phyloP scores from a whole-genome alignment of 1,140 invertebrate species.

The Brachionus calyciflorus region DNA sequence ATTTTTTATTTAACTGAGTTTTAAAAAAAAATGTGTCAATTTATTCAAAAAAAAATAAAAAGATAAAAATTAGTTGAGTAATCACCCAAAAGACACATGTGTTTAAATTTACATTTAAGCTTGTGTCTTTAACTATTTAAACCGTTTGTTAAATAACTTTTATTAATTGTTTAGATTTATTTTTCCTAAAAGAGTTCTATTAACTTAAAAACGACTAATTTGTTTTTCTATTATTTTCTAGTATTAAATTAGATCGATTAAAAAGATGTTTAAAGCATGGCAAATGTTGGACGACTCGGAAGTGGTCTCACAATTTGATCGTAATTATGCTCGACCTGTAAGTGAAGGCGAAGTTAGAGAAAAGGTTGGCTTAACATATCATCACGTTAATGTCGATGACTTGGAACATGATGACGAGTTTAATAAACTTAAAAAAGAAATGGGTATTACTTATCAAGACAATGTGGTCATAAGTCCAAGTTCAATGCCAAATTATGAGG shows the following conservation, averaged over 20 bases:
- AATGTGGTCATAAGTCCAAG: conserved; percentile 23
- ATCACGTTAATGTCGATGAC: conserved; percentile 36
- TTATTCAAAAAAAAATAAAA: too few species aligned
- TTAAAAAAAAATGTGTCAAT: too few species aligned
- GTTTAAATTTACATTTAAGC: too few species aligned
- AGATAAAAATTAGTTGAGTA: too few species aligned
- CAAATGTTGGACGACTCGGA: conserved; percentile 15
- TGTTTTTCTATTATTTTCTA: not conserved
- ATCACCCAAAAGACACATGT: too few species aligned
- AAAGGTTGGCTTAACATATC: not conserved
- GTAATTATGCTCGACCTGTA: not conserved
- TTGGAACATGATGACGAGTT: not conserved
- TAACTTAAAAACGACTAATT: not conserved
- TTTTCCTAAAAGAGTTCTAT: too few species aligned
- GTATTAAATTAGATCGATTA: not conserved
- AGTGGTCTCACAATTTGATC: conserved; percentile 14
- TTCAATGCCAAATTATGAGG: not conserved
- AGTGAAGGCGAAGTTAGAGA: not conserved
- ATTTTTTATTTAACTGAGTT: too few species aligned
- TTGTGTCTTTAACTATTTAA: too few species aligned
- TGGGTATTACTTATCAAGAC: conserved; percentile 42
- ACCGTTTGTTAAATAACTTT: too few species aligned
- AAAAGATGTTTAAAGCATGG: conserved; percentile 23
- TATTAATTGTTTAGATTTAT: too few species aligned
- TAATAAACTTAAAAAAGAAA: not conserved